Base-by-base conservation (phyloP, 2,888 invertebrate genomes). In the Gastracanthus pulcherrimus region DNA sequence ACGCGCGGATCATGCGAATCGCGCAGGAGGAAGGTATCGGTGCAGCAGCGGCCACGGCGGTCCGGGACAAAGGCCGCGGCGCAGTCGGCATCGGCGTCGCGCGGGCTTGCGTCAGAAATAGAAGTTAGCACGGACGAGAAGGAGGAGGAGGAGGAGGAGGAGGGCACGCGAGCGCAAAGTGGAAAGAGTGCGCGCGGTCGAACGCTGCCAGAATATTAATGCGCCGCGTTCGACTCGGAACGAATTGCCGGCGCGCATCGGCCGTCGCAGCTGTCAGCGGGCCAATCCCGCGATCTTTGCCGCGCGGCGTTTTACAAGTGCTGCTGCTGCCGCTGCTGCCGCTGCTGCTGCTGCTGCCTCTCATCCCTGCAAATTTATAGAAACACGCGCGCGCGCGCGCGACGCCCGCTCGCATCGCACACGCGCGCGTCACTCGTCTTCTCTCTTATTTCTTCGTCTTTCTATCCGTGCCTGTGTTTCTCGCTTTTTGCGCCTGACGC, bases 131-230 rank as follows among this genome's bases (percentile, higher is more conserved):
- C 76, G 71, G 66, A 72, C 48, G 74, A 71, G 9, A 16, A 29
- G 19, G 67, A 58, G 60, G 16, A 60, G 78, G 36, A 36, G 62
- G 34, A 34, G 62, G 34, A 31, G 31, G 60, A 60, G 60, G 60
- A 60, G 60, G 60, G 60, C 41, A 11, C 45, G n/a, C 16, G 45
- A 13, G 45, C 13, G 75, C 62, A 77, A 76, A 76, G 75, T 79
- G 66, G 72, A 64, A 77, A 84, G 84, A 84, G 83, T 60, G 69
- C 66, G 74, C 77, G 80, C 84, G 84, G 72, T 86, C 86, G 85
- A 85, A 88, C 86, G 87, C 83, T 82, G 86, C 86, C 86, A 84
- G 89, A 88, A 89, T 89, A 88, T 89, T 88, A 89, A 89, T 87
- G 86, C 84, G 85, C 82, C 83, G 84, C 81, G 86, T 89, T 89